These are phyloP conservation scores for Bombyx mori DNA, from an alignment of 1,140 invertebrate genomes.

Conservation along the genomic window DNA sequence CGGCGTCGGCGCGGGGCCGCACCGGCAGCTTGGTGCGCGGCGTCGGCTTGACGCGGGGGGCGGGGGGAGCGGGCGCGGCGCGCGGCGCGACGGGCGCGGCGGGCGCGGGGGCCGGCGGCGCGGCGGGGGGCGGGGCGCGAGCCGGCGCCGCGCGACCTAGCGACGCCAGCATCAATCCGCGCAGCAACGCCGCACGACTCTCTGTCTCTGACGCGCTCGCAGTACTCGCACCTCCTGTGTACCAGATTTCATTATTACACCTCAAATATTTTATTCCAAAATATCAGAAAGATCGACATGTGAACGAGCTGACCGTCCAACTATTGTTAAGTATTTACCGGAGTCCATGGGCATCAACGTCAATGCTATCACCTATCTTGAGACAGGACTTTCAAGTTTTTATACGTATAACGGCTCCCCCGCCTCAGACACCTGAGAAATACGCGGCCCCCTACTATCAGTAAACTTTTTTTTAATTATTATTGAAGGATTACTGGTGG, in stretches of 20 bases:
- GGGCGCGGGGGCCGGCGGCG: conserved; percentile 25
- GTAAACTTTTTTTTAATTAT: neutral
- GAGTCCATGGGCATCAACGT: too few relatives aligned
- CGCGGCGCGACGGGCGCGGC: conserved; percentile 18
- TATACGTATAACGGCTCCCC: too few relatives aligned
- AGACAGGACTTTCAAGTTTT: too few relatives aligned
- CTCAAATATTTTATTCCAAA: too few relatives aligned
- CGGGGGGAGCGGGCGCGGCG: conserved; percentile 18
- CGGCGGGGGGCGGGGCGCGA: conserved; percentile 19
- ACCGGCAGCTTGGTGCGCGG: conserved; percentile 42
- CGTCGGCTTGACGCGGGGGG: conserved; percentile 41
- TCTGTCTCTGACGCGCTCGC: conserved; percentile 31
- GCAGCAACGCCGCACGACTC: conserved; percentile 45
- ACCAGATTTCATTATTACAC: neutral
- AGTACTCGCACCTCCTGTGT: conserved; percentile 24
- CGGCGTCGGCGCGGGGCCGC: conserved; percentile 23
- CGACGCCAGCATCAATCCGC: conserved; percentile 52
- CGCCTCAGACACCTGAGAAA: too few relatives aligned
- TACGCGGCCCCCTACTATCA: too few relatives aligned
- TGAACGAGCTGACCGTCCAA: too few relatives aligned
- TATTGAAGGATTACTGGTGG: neutral
- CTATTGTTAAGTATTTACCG: too few relatives aligned
- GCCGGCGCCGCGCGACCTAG: conserved; percentile 35
- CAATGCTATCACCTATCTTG: too few relatives aligned
- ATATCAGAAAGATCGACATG: too few relatives aligned